These are phyloP conservation scores for Paedocypris micromegethes DNA, from an alignment of 2,797 vertebrate genomes.

Conservation along the genomic window DNA sequence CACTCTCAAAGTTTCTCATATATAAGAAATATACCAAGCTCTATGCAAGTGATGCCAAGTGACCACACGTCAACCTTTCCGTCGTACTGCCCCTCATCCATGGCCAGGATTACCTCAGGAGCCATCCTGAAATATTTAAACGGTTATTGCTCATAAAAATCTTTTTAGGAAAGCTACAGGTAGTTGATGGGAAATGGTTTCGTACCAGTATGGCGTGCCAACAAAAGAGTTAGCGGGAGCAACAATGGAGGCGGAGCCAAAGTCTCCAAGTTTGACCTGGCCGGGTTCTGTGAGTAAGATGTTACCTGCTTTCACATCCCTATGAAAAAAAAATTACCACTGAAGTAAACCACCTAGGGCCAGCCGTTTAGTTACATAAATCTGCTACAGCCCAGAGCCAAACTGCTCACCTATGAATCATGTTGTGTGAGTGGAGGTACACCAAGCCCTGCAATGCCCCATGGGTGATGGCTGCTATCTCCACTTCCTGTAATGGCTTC, in stretches of 20 bases:
- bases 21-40: slow-evolving; percentile 71
- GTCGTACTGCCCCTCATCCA: slow-evolving; percentile 92
- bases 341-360: neutral
- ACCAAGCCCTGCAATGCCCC: slow-evolving; percentile 88
- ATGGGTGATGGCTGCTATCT: slow-evolving; percentile 89
- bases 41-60: slow-evolving; percentile 90
- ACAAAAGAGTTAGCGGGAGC: slow-evolving; percentile 92
- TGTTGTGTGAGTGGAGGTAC: slow-evolving; percentile 91
- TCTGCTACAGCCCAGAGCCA: neutral
- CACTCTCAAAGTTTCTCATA: neutral
- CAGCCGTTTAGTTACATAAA: neutral
- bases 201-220: slow-evolving; percentile 88
- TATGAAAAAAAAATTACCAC: slow-evolving; percentile 32
- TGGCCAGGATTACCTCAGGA: slow-evolving; percentile 90
- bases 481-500: slow-evolving; percentile 89
- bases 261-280: slow-evolving; percentile 90
- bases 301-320: slow-evolving; percentile 93
- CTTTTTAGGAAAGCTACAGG: neutral
- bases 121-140: slow-evolving; percentile 76
- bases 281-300: slow-evolving; percentile 90
- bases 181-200: slow-evolving; percentile 38
- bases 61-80: slow-evolving; percentile 95
- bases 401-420: slow-evolving; percentile 84
- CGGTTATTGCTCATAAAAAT: no score
- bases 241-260: slow-evolving; percentile 86